Evolutionary conservation across 1,140 invertebrate species (phyloP).

Genomic region (Homarus americanus): DNA sequence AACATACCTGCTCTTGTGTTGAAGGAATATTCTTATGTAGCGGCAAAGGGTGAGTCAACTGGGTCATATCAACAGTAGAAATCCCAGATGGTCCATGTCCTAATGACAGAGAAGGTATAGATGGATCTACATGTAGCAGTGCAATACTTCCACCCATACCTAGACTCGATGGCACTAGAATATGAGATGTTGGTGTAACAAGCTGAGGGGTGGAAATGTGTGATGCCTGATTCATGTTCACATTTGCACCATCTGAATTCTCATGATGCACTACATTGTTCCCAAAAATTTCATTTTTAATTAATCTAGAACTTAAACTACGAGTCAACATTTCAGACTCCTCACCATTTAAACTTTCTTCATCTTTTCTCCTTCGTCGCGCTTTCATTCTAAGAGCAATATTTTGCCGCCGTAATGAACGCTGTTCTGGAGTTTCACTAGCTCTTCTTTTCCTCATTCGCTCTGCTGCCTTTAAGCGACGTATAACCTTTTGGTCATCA

Average conservation of each 20-base stretch:
- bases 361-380: constrained; percentile 48
- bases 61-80: constrained; percentile 58
- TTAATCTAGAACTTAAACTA: constrained; percentile 36
- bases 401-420: constrained; percentile 43
- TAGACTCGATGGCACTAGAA: constrained; percentile 56
- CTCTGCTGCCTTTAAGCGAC: constrained; percentile 60
- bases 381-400: constrained; percentile 60
- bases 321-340: constrained; percentile 13
- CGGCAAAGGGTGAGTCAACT: constrained; percentile 50
- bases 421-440: constrained; percentile 60
- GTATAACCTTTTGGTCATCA: constrained; percentile 49
- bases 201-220: constrained; percentile 35
- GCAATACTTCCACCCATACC: constrained; percentile 58
- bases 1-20: constrained; percentile 47
- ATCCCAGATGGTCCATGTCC: constrained; percentile 31
- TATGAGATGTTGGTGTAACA: constrained; percentile 42
- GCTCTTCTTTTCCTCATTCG: constrained; percentile 66
- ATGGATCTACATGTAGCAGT: constrained; percentile 49
- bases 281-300: constrained; percentile 29
- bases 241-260: constrained; percentile 26
- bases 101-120: constrained; percentile 30
- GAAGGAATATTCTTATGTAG: constrained; percentile 45
- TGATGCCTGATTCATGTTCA: constrained; percentile 23
- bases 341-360: constrained; percentile 34
- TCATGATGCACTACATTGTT: constrained; percentile 33